These are phyloP conservation scores for Parthenolecanium corni DNA, from an alignment of 2,888 invertebrate species.

Conservation along the genomic window DNA sequence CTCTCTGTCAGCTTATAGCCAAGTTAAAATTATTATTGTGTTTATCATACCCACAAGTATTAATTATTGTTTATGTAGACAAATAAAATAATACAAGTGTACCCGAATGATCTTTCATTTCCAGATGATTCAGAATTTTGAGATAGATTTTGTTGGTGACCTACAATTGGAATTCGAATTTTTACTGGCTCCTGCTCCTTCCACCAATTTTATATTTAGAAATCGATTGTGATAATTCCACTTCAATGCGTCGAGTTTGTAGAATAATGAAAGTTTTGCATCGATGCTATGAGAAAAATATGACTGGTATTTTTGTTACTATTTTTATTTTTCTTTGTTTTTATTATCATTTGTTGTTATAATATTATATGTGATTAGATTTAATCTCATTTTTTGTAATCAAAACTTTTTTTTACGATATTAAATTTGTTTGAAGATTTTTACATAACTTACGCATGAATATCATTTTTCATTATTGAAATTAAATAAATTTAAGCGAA, in stretches of 20 bases:
- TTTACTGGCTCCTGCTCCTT: slow-evolving; percentile 51
- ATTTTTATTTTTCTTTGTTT: slow-evolving; percentile 6
- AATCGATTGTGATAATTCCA: slow-evolving; percentile 15
- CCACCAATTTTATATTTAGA: slow-evolving; percentile 22
- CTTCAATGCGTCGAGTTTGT: not conserved
- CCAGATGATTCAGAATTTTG: slow-evolving; percentile 59
- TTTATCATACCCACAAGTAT: not conserved
- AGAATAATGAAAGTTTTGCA: not conserved
- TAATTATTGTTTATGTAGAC: not conserved
- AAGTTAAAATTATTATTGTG: not conserved
- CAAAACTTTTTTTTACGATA: not conserved
- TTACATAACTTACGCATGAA: no score
- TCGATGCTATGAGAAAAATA: slow-evolving; percentile 9
- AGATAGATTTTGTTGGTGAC: slow-evolving; percentile 54
- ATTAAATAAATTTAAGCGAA: no score
- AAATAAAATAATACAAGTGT: no score
- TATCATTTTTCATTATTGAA: no score
- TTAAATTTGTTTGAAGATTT: no score
- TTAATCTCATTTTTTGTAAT: not conserved
- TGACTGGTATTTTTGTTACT: slow-evolving; percentile 16
- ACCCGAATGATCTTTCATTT: slow-evolving; percentile 32
- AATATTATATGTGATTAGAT: not conserved
- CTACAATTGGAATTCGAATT: slow-evolving; percentile 70
- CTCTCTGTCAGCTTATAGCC: no score
- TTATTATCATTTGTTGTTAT: not conserved